These are phyloP conservation scores for Bufo gargarizans DNA, from an alignment of 2,113 vertebrate genomes.

Conservation along the genomic window DNA sequence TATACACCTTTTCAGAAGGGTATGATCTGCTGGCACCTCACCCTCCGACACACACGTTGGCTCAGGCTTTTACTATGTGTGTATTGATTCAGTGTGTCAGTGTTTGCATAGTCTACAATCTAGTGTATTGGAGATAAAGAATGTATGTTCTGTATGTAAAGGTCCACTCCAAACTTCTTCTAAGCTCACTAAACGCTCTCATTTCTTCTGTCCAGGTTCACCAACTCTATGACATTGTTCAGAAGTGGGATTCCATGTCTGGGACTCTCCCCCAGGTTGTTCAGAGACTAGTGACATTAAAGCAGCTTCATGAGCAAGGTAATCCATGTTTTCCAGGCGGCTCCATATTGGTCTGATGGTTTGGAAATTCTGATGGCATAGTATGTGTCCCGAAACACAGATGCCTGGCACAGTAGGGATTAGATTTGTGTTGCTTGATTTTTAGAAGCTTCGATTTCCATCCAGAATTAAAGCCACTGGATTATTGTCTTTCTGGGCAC, in stretches of 20 bases:
- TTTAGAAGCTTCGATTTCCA: no score
- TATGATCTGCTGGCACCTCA: not conserved
- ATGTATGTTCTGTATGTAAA: not conserved
- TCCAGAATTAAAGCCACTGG: no score
- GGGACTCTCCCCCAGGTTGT: conserved; percentile 85
- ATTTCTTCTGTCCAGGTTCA: conserved; percentile 74
- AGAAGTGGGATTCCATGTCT: conserved; percentile 89
- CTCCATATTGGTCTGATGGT: no score
- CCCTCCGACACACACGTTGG: not conserved
- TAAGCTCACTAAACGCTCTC: not conserved
- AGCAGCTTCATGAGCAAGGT: conserved; percentile 94
- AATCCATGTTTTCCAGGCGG: conserved; percentile 16
- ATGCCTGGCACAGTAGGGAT: no score
- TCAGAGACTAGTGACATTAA: conserved; percentile 84
- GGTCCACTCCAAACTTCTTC: not conserved
- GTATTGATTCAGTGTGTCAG: not conserved
- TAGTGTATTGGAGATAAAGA: not conserved
- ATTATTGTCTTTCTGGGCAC: no score
- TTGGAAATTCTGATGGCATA: not conserved
- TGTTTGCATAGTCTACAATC: not conserved
- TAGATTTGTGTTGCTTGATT: no score
- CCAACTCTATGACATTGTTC: conserved; percentile 85
- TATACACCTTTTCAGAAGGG: not conserved
- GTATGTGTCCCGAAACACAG: not conserved
- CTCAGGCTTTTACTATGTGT: not conserved